Evolutionary conservation across 2,113 vertebrate genomes (phyloP).

Genomic region (Phalacrocorax carbo): DNA sequence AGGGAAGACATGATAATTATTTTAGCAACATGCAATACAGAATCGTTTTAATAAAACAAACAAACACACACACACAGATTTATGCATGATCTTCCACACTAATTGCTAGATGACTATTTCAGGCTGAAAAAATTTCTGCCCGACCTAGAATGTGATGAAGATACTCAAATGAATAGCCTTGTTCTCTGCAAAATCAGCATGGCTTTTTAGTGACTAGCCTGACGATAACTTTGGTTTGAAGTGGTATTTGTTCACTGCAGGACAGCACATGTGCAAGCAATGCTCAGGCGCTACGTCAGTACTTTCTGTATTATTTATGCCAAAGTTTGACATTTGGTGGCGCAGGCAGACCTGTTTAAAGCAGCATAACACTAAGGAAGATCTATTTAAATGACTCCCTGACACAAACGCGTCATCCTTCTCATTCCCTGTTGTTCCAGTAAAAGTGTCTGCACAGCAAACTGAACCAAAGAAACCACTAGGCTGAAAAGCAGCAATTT

Average conservation of each 20-base stretch:
- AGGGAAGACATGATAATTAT: background rate
- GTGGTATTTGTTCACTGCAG: conserved; percentile 1
- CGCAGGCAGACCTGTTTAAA: background rate
- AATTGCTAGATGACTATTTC: conserved; percentile 3
- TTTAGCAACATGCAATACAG: background rate
- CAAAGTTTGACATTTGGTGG: conserved; percentile 42
- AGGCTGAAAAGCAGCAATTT: background rate
- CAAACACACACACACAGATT: background rate
- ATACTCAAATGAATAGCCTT: conserved; percentile 9
- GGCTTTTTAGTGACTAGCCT: background rate
- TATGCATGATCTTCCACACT: background rate
- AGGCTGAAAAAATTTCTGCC: background rate
- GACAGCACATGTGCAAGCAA: background rate
- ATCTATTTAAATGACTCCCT: background rate
- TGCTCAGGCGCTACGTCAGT: background rate
- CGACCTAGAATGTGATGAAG: background rate
- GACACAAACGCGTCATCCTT: background rate
- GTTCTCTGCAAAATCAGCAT: background rate
- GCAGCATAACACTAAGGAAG: background rate
- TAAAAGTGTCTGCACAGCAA: background rate
- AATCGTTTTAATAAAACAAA: conserved; percentile 13
- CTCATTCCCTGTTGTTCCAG: background rate
- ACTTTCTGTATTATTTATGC: background rate
- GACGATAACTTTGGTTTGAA: background rate
- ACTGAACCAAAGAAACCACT: background rate